Conservation (phyloP, 2,888 invertebrate species). For the Diplazon laetatorius region DNA sequence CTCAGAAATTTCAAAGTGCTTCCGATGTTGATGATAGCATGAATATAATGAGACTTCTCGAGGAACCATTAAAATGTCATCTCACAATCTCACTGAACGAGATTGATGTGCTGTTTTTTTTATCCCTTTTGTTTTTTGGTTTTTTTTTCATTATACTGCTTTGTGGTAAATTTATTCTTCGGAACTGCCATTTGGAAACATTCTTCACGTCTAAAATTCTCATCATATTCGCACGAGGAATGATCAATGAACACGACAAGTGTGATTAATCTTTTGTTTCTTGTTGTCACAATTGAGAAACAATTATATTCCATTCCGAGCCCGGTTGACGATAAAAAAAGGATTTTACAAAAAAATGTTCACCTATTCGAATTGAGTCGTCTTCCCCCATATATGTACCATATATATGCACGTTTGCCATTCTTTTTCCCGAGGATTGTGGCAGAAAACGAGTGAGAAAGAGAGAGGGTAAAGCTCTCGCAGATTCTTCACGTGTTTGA, state of each 20-base stretch:
- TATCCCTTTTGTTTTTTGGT: not conserved
- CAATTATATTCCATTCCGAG: no score
- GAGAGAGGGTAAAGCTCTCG: not conserved
- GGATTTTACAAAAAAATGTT: no score
- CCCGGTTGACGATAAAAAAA: no score
- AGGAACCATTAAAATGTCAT: slow-evolving; percentile 23
- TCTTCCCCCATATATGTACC: not conserved
- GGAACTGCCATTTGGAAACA: not conserved
- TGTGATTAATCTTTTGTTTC: no score
- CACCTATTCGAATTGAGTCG: slow-evolving; percentile 37
- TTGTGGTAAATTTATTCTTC: not conserved
- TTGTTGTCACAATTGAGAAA: no score
- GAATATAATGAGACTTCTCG: slow-evolving; percentile 29
- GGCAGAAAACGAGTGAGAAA: no score
- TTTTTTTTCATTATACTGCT: not conserved
- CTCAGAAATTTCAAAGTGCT: slow-evolving; percentile 32
- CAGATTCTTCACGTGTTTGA: slow-evolving; percentile 20
- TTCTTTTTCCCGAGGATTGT: not conserved
- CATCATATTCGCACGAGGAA: not conserved
- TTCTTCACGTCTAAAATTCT: not conserved
- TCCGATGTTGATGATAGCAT: slow-evolving; percentile 18
- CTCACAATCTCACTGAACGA: slow-evolving; percentile 13
- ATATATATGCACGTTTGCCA: slow-evolving; percentile 11
- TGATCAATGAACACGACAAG: not conserved
- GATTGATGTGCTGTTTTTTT: slow-evolving; percentile 21